Evolutionary conservation across 2,888 invertebrate genomes (phyloP).

Genomic region (Diaperis boleti): DNA sequence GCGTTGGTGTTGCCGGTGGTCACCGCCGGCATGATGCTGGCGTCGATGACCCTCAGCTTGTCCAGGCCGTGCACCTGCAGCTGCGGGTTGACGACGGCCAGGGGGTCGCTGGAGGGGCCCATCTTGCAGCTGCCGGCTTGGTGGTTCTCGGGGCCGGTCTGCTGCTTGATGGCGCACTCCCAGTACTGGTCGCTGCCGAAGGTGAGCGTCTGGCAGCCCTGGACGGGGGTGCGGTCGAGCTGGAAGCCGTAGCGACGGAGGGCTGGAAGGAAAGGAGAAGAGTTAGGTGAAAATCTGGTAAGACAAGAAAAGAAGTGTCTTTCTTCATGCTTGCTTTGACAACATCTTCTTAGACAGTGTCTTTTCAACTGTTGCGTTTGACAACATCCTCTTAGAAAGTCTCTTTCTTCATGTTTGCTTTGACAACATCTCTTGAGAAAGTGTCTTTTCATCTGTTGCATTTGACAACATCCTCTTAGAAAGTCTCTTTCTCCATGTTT

Average conservation of each 20-base stretch:
- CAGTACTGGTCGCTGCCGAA: slow-evolving; percentile 78
- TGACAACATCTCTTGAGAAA: too few relatives aligned
- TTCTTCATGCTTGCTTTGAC: too few relatives aligned
- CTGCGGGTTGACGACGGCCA: slow-evolving; percentile 71
- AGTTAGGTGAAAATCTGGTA: background rate
- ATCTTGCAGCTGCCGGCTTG: slow-evolving; percentile 76
- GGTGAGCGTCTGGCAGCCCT: slow-evolving; percentile 79
- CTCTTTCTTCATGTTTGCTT: too few relatives aligned
- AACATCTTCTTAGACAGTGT: too few relatives aligned
- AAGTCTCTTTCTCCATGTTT: too few relatives aligned
- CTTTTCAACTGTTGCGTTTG: too few relatives aligned
- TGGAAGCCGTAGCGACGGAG: slow-evolving; percentile 78
- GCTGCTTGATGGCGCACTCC: slow-evolving; percentile 71
- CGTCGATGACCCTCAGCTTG: slow-evolving; percentile 77
- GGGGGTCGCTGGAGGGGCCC: slow-evolving; percentile 70
- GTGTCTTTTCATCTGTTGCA: too few relatives aligned
- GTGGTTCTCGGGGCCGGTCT: slow-evolving; percentile 75
- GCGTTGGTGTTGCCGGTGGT: slow-evolving; percentile 78
- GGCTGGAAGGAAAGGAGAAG: slow-evolving; percentile 52
- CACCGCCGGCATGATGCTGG: slow-evolving; percentile 77
- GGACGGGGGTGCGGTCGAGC: slow-evolving; percentile 78
- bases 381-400: too few relatives aligned
- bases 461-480: too few relatives aligned
- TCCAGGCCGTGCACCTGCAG: slow-evolving; percentile 74
- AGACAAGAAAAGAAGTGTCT: too few relatives aligned